Evolutionary conservation across 2,888 invertebrate species (phyloP).

Genomic region (Limenitis arthemis): DNA sequence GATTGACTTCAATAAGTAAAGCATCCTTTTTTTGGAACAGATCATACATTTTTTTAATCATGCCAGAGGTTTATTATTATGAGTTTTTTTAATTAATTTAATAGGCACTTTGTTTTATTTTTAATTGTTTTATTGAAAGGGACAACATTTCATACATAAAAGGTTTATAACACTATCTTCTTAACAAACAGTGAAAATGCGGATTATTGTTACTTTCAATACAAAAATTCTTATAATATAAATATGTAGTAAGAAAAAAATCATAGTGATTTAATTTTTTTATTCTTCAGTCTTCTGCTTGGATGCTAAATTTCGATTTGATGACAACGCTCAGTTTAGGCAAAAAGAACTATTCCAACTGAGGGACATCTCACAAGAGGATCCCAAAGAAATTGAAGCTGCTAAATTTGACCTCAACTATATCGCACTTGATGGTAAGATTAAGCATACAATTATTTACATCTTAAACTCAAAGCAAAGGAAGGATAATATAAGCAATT

Average conservation of each 20-base stretch:
- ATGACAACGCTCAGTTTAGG: constrained; percentile 94
- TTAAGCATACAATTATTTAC: background rate
- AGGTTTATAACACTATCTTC: too few species aligned
- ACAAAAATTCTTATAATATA: too few species aligned
- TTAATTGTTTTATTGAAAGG: too few species aligned
- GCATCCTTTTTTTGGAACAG: constrained; percentile 92
- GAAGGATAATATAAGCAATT: too few species aligned
- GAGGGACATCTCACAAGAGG: constrained; percentile 93
- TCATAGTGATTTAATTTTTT: background rate
- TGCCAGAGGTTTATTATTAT: constrained; percentile 74
- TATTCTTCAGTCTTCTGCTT: constrained; percentile 84
- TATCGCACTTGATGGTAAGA: constrained; percentile 90
- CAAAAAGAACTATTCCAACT: constrained; percentile 89
- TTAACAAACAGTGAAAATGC: too few species aligned
- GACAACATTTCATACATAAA: too few species aligned
- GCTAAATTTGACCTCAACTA: constrained; percentile 93
- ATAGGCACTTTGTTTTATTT: too few species aligned
- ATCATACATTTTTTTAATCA: constrained; percentile 87
- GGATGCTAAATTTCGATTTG: constrained; percentile 96
- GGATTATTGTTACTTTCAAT: too few species aligned
- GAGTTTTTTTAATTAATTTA: background rate
- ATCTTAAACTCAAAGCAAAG: too few species aligned
- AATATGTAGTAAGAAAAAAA: too few species aligned
- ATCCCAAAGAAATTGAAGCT: constrained; percentile 92
- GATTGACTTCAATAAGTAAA: constrained; percentile 93